Evolutionary conservation across 2,113 vertebrate genomes (phyloP).

Genomic region (Jaculus jaculus): DNA sequence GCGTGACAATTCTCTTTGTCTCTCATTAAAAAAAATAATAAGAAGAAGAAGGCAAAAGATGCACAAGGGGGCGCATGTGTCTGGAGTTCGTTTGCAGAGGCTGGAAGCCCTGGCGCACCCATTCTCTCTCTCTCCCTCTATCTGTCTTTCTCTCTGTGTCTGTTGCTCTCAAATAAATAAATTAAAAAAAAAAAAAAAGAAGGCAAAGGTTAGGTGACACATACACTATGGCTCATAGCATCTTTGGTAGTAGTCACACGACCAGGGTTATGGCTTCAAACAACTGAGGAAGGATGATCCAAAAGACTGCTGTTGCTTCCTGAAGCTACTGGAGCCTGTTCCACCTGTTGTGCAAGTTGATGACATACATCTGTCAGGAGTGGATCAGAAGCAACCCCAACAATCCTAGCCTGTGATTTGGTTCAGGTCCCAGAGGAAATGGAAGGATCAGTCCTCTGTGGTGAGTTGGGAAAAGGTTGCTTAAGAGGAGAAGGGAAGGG

Average conservation of each 20-base stretch:
- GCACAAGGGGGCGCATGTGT: no score
- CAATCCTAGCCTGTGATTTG: background rate
- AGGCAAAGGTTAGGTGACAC: conserved; percentile 6
- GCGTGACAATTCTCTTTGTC: background rate
- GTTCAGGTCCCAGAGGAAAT: background rate
- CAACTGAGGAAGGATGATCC: background rate
- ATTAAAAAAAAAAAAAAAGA: background rate
- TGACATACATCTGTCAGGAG: conserved; percentile 28
- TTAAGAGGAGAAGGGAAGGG: background rate
- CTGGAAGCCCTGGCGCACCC: no score
- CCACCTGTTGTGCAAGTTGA: conserved; percentile 41
- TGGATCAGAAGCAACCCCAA: background rate
- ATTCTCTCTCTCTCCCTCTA: no score
- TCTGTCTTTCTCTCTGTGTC: no score
- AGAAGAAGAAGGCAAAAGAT: no score
- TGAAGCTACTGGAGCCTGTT: conserved; percentile 35
- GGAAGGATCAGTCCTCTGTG: background rate
- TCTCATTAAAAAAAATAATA: background rate
- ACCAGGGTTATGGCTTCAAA: background rate
- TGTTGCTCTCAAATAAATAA: no score
- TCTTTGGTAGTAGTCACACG: background rate
- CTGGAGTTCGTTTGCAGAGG: no score
- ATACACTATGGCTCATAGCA: background rate
- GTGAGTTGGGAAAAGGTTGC: conserved; percentile 24
- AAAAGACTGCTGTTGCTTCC: background rate